Evolutionary conservation across 2,113 vertebrate genomes (phyloP).

Genomic region (Paraplagusia blochii): DNA sequence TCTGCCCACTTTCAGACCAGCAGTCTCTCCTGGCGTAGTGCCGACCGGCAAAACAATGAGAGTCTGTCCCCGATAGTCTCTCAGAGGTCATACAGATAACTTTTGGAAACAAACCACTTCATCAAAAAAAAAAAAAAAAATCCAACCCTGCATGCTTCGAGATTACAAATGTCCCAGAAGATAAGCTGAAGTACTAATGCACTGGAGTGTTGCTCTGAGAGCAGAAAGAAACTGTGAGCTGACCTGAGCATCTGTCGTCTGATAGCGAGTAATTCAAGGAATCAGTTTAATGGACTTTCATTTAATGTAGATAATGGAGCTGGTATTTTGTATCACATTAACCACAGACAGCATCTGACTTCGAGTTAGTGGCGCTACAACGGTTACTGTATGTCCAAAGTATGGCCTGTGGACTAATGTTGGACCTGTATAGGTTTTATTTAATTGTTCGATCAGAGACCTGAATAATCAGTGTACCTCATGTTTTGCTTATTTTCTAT

Average conservation of each 20-base stretch:
- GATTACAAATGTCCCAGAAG: conserved; percentile 12
- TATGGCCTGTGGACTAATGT: too few relatives aligned
- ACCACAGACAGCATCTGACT: conserved; percentile 1
- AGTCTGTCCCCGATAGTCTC: conserved; percentile 33
- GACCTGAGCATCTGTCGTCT: conserved; percentile 9
- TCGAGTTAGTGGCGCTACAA: background rate
- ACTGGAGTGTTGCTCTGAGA: conserved; percentile 7
- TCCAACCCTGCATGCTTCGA: conserved; percentile 5
- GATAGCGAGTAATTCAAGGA: conserved; percentile 13
- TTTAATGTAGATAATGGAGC: conserved; percentile 9
- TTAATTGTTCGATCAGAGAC: too few relatives aligned
- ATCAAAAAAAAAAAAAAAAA: conserved; percentile 21
- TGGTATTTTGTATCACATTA: conserved; percentile 1
- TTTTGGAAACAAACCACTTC: conserved; percentile 22
- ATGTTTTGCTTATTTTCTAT: too few relatives aligned
- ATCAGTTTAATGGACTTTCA: conserved; percentile 1
- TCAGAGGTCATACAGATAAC: conserved; percentile 31
- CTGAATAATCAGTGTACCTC: too few relatives aligned
- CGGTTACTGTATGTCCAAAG: too few relatives aligned
- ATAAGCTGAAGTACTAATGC: conserved; percentile 4
- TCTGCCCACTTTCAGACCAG: conserved; percentile 15
- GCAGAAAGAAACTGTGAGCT: background rate
- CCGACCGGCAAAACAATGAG: conserved; percentile 27
- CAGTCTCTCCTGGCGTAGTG: conserved; percentile 7
- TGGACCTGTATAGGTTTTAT: too few relatives aligned